A percentile compares a stretch with the other conserved stretches of the same genome.
Conservation (phyloP, 2,797 vertebrate species). For the Okamejei kenojei region DNA sequence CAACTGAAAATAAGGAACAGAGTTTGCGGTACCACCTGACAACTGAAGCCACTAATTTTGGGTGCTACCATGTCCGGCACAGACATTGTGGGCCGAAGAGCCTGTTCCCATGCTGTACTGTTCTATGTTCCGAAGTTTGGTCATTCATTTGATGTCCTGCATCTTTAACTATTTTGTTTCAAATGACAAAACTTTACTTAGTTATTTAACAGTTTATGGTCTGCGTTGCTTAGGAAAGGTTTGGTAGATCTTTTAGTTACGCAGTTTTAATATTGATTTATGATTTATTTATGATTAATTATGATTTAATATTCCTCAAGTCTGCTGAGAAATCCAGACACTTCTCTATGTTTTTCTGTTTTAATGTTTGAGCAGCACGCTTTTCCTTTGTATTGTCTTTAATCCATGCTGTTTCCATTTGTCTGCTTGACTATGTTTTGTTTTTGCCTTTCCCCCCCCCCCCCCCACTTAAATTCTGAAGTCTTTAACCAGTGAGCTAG, state of each 20-base stretch:
- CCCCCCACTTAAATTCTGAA: constrained; percentile 67
- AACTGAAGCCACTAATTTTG: no score
- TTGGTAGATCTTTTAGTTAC: background rate
- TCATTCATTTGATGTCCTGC: background rate
- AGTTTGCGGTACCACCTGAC: no score
- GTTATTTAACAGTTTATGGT: background rate
- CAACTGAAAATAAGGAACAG: no score
- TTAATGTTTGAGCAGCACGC: constrained; percentile 42
- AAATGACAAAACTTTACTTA: background rate
- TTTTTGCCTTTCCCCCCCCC: constrained; percentile 63
- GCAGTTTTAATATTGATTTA: no score
- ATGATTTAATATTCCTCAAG: constrained; percentile 43
- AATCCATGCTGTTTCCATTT: constrained; percentile 50
- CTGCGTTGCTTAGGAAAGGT: background rate
- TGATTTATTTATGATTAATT: background rate
- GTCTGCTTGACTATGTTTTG: constrained; percentile 70
- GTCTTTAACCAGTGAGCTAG: constrained; percentile 87
- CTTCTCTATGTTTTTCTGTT: constrained; percentile 13
- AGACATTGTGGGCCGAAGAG: no score
- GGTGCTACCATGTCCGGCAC: no score
- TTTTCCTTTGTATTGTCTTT: constrained; percentile 50
- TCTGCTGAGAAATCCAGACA: constrained; percentile 36
- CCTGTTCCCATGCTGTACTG: no score
- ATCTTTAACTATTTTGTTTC: background rate
- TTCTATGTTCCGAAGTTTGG: background rate